Base-by-base conservation (phyloP, 2,888 invertebrate genomes). In the Xanthia togata region DNA sequence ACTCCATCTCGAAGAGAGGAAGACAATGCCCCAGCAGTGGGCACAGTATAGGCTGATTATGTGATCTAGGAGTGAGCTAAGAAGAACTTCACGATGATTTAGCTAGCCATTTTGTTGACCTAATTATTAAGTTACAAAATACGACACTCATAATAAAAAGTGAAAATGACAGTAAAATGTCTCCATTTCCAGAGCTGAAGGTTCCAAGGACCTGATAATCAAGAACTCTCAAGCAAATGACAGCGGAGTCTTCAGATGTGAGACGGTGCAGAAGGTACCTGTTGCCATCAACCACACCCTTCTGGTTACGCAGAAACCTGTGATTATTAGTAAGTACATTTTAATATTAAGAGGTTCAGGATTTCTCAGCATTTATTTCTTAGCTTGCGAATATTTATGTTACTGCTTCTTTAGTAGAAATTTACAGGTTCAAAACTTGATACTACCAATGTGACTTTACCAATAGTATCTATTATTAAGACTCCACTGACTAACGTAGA, bases 151-250 rank as follows among this genome's bases (percentile, higher is more conserved):
- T 12, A 6, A 44, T 0, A 31, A 4, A 65, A 12, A 47, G 20
- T 4, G 12, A 20, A 50, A 35, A 17, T 11, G 6, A 17, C 17
- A 68, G 11, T 53, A n/a, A n/a, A n/a, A 11, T 57, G 20, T 68
- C 12, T 26, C 11, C 20, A 57, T 57, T 68, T 68, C 53, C 38
- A 96, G 95, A 57, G 90, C 83, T 0, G 80, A 85, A 0, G 88
- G 90, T 53, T 91, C 93, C 5, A 93, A 92, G 4, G 93, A 94
- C 79, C 89, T 96, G 35, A 26, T 92, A 6, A 94, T 96, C 77
- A 87, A 74, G 2, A 88, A 93, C 8, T 84, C 93, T 1, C 62
- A 87, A 2, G 76, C 83, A 0, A 73, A 82, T 0, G 96, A 96
- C 87, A 91, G 87, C 0, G 95, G 94, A 0, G 75, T 82, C 0